A percentile compares a stretch with the other conserved stretches of the same genome.
These are phyloP conservation scores for Caracal caracal DNA, from an alignment of 2,113 vertebrate genomes.

Conservation along the genomic window DNA sequence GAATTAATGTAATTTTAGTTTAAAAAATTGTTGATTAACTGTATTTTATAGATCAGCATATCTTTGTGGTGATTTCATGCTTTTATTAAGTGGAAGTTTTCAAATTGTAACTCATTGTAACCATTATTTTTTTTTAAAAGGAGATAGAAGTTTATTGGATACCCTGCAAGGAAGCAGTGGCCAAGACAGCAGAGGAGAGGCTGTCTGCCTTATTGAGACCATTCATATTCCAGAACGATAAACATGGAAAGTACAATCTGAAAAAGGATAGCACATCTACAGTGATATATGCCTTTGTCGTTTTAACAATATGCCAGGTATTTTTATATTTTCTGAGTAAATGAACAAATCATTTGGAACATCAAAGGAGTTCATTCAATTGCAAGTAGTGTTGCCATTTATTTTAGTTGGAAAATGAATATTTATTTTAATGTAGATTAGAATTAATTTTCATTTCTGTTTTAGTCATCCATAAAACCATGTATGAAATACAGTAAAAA, in stretches of 20 bases:
- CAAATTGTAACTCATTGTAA: background rate
- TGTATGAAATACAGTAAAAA: background rate
- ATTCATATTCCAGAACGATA: background rate
- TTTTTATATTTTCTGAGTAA: background rate
- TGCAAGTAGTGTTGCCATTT: background rate
- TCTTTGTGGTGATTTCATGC: background rate
- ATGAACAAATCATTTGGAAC: background rate
- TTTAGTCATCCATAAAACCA: slow-evolving; percentile 22
- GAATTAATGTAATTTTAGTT: background rate
- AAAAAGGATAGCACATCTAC: background rate
- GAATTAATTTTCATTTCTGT: slow-evolving; percentile 3
- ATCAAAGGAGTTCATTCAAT: background rate
- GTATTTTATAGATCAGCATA: background rate
- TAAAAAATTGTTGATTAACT: background rate
- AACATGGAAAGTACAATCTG: background rate
- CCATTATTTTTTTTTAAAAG: background rate
- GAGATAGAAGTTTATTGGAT: too few species aligned
- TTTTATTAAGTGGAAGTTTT: background rate
- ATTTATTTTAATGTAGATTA: slow-evolving; percentile 42
- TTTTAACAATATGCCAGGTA: background rate
- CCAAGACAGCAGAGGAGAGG: too few species aligned
- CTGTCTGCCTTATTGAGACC: too few species aligned
- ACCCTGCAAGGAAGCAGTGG: too few species aligned
- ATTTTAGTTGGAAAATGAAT: slow-evolving; percentile 35
- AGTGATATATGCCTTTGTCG: background rate